Conservation (phyloP, 2,797 vertebrate genomes). For the Sebastes itinus region DNA sequence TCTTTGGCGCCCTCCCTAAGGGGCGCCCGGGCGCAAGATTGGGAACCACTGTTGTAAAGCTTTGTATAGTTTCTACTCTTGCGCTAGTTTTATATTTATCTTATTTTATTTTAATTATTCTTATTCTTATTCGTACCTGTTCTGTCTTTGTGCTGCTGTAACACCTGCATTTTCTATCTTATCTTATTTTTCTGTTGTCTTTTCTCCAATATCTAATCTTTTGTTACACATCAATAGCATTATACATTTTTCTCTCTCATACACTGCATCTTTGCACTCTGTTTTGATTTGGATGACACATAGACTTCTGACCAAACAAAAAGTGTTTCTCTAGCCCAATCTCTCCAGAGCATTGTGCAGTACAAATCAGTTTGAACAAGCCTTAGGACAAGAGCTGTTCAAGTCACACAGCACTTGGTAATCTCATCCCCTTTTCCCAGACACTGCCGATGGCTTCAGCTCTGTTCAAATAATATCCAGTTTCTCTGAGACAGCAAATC, state of each 20-base stretch:
- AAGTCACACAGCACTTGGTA: constrained; percentile 57
- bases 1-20: too few relatives aligned
- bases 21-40: too few relatives aligned
- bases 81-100: too few relatives aligned
- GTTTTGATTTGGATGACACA: constrained; percentile 31
- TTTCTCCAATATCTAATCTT: not conserved
- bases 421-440: constrained; percentile 55
- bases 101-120: too few relatives aligned
- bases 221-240: not conserved
- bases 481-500: constrained; percentile 56
- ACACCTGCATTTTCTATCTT: not conserved
- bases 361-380: constrained; percentile 65
- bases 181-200: not conserved
- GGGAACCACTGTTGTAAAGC: too few relatives aligned
- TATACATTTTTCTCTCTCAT: not conserved
- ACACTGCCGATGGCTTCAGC: constrained; percentile 43
- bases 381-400: constrained; percentile 62
- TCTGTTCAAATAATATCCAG: constrained; percentile 61
- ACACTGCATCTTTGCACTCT: not conserved
- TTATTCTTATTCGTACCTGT: fast-evolving
- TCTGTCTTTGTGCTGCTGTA: not conserved
- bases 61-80: too few relatives aligned
- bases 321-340: constrained; percentile 16
- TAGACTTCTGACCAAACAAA: constrained; percentile 45
- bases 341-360: constrained; percentile 38